These are phyloP conservation scores for Conus betulinus DNA, from an alignment of 1,140 invertebrate genomes.

Conservation along the genomic window DNA sequence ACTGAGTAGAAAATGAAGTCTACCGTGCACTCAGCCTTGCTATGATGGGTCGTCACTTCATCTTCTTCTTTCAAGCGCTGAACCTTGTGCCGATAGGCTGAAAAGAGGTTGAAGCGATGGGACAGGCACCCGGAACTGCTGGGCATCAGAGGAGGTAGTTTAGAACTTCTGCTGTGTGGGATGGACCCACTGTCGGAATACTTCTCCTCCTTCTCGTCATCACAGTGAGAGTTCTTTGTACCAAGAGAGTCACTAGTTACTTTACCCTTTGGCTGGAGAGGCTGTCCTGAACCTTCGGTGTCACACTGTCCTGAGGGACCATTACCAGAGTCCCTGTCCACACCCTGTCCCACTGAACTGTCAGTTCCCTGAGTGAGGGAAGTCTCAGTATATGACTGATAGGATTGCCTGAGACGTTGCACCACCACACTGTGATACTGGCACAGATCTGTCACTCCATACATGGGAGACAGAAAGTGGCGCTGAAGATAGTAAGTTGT, in stretches of 20 bases:
- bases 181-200: no score
- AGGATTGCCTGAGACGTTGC: background rate
- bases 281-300: background rate
- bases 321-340: background rate
- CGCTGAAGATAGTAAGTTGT: slow-evolving; percentile 41
- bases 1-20: slow-evolving; percentile 75
- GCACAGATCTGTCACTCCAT: slow-evolving; percentile 82
- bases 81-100: slow-evolving; percentile 65
- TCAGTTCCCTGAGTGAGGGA: background rate
- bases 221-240: background rate
- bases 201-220: background rate
- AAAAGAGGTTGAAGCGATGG: slow-evolving; percentile 70
- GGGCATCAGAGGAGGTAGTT: background rate
- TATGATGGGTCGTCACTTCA: slow-evolving; percentile 69
- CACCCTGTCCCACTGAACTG: background rate
- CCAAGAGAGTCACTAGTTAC: background rate
- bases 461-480: slow-evolving; percentile 77
- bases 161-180: background rate
- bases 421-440: slow-evolving; percentile 77
- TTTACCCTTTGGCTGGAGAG: background rate
- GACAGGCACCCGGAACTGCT: slow-evolving; percentile 45
- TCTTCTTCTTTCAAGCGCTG: slow-evolving; percentile 20
- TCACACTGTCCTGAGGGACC: background rate
- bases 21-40: slow-evolving; percentile 60
- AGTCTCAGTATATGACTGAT: background rate